Percentiles rank a stretch among this genome's conserved stretches.
Conservation (phyloP, 2,113 vertebrate genomes). For the Neotragus pygmaeus region DNA sequence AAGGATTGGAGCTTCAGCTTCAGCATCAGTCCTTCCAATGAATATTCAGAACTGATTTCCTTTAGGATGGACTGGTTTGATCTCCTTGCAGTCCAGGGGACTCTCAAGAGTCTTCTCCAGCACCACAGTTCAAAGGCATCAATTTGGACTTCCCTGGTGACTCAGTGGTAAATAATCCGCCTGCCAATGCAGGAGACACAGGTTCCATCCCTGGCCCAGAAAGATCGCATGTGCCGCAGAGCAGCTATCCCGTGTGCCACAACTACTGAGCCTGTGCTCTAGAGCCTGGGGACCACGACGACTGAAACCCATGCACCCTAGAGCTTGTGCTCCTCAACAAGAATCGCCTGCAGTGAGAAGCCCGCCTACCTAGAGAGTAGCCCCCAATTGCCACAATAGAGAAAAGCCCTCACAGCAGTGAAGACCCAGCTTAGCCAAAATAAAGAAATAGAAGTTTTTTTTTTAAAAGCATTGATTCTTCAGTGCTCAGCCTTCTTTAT, state of each 20-base stretch:
- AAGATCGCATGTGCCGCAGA: not conserved
- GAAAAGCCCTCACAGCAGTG: not conserved
- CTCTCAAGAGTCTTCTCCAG: not conserved
- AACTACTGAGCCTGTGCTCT: not conserved
- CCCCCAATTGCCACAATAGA: not conserved
- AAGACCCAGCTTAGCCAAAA: not conserved
- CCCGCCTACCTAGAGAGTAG: not conserved
- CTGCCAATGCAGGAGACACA: not conserved
- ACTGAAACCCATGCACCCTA: not conserved
- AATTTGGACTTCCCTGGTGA: not conserved
- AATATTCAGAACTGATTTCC: not conserved
- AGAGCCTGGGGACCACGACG: not conserved
- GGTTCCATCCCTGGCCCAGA: not conserved
- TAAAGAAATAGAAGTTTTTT: not conserved
- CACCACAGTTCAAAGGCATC: not conserved
- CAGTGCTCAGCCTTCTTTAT: not conserved
- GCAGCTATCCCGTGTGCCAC: not conserved
- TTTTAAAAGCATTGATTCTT: not conserved
- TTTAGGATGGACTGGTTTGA: not conserved
- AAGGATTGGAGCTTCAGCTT: not conserved
- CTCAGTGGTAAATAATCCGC: not conserved
- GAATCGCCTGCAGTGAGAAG: not conserved
- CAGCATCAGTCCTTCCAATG: not conserved
- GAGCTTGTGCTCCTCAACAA: not conserved
- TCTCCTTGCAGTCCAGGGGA: not conserved